Percentiles rank a stretch among this genome's conserved stretches.
phyloP scores from a whole-genome alignment of 2,888 invertebrate genomes.

The Drosophila falleni region DNA sequence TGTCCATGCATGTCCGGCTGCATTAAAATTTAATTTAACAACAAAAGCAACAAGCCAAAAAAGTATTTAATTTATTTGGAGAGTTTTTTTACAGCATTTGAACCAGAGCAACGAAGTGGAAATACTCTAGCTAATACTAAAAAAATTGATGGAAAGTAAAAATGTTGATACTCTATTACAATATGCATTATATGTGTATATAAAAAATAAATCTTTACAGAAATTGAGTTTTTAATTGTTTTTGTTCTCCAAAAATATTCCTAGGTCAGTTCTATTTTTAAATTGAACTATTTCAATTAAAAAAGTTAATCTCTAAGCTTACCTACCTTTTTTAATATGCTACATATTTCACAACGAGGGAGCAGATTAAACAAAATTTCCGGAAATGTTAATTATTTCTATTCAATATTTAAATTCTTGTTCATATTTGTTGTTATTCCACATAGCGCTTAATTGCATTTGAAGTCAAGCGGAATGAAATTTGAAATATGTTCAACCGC shows the following conservation, averaged over 20 bases:
- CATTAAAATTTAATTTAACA: conserved; percentile 28
- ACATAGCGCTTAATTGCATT: conserved; percentile 36
- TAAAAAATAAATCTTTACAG: too few species aligned
- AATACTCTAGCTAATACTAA: not conserved
- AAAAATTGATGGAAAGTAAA: too few species aligned
- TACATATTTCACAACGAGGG: too few species aligned
- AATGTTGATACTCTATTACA: too few species aligned
- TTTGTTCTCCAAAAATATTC: too few species aligned
- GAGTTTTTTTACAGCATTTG: not conserved
- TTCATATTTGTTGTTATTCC: conserved; percentile 5
- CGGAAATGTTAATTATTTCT: not conserved
- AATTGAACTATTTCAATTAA: too few species aligned
- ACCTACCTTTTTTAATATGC: too few species aligned
- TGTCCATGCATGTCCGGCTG: conserved; percentile 19
- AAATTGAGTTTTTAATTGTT: too few species aligned
- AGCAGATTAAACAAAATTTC: too few species aligned
- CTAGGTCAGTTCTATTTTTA: too few species aligned
- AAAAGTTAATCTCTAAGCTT: too few species aligned
- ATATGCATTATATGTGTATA: too few species aligned
- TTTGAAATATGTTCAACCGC: conserved; percentile 37
- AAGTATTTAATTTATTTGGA: conserved; percentile 1
- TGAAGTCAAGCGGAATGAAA: conserved; percentile 38
- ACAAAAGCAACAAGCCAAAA: conserved; percentile 1
- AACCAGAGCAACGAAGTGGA: not conserved
- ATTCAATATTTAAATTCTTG: not conserved